A percentile compares a stretch with the other conserved stretches of the same genome.
phyloP scores from a whole-genome alignment of 1,140 invertebrate genomes.

The Choristoneura fumiferana region DNA sequence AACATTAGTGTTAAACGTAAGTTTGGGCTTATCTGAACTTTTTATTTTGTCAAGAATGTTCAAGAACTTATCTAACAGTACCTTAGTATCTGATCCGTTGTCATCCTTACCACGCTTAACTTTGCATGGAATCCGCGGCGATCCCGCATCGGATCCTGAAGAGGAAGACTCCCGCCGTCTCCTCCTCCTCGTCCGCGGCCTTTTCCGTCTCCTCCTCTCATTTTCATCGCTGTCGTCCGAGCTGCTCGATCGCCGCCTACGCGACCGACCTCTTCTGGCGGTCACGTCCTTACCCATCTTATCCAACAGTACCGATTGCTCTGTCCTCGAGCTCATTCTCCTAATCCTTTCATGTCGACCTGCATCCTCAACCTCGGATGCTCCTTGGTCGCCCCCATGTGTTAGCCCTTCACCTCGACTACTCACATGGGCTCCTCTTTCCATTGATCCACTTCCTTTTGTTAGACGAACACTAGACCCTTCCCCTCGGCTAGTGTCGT shows the following conservation, averaged over 20 bases:
- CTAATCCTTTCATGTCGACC: background rate
- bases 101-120: background rate
- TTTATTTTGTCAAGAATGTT: background rate
- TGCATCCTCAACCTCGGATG: background rate
- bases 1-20: conserved; percentile 6
- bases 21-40: background rate
- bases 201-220: background rate
- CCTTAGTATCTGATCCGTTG: background rate
- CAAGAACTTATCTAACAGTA: background rate
- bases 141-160: background rate
- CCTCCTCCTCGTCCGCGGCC: background rate
- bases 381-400: background rate
- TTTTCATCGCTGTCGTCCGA: background rate
- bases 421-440: background rate
- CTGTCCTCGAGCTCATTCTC: background rate
- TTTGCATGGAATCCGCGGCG: background rate
- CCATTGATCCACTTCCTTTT: background rate
- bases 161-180: background rate
- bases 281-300: background rate
- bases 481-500: background rate
- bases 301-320: background rate
- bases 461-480: background rate
- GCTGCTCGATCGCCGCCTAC: background rate
- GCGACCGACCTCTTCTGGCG: background rate
- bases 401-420: background rate